These are phyloP conservation scores for Drosophila albomicans DNA, from an alignment of 1,140 invertebrate species.

Conservation along the genomic window DNA sequence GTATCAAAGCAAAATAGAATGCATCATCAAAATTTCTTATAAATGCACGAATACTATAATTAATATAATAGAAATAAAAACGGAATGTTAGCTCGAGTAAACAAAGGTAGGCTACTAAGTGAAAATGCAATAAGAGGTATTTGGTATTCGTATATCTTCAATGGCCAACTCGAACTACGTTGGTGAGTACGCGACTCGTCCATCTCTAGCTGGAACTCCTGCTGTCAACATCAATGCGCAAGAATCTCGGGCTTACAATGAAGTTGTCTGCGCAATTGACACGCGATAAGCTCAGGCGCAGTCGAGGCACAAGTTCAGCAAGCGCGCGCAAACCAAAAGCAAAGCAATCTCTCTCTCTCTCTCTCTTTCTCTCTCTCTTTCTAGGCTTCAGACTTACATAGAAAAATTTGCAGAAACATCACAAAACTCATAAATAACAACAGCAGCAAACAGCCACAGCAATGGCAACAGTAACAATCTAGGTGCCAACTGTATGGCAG, in stretches of 20 bases:
- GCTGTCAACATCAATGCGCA: conserved; percentile 78
- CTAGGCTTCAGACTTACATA: conserved; percentile 49
- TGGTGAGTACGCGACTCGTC: background rate
- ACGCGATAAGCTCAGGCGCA: conserved; percentile 59
- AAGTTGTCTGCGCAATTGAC: conserved; percentile 82
- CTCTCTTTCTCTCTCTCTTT: background rate
- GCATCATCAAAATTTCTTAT: background rate
- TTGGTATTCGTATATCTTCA: background rate
- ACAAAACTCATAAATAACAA: conserved; percentile 82
- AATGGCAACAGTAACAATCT: conserved; percentile 22
- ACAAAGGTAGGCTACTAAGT: background rate
- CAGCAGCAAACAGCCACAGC: conserved; percentile 50
- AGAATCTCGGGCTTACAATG: conserved; percentile 75
- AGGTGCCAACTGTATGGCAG: conserved; percentile 45
- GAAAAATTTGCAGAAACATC: conserved; percentile 83
- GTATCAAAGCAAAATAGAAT: background rate
- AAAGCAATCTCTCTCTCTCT: conserved; percentile 5
- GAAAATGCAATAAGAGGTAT: background rate
- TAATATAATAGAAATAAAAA: too few relatives aligned
- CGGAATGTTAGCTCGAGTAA: background rate
- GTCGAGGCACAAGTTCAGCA: conserved; percentile 56
- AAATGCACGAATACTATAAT: background rate
- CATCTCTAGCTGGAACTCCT: conserved; percentile 55
- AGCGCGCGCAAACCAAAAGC: conserved; percentile 19
- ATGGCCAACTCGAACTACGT: background rate